A percentile compares a stretch with the other conserved stretches of the same genome.
phyloP scores from a whole-genome alignment of 2,113 vertebrate genomes.

The Burhinus oedicnemus region DNA sequence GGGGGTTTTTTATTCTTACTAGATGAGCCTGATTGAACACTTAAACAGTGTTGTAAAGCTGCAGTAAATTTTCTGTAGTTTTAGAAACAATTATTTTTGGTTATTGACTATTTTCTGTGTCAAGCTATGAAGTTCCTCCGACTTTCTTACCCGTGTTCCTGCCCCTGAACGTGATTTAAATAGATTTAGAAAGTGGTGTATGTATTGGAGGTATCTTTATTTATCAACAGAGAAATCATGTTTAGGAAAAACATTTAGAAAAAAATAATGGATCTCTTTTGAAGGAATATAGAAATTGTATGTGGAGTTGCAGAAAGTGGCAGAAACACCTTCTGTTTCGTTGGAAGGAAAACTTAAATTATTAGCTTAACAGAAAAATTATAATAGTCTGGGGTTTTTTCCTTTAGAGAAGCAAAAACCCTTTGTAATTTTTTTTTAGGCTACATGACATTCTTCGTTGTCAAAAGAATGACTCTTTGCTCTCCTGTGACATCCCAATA shows the following conservation, averaged over 20 bases:
- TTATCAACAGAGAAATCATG: not conserved
- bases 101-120: not conserved
- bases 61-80: not conserved
- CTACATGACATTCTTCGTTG: not conserved
- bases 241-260: not conserved
- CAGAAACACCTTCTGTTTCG: not conserved
- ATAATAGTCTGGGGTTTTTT: not conserved
- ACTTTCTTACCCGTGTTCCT: not conserved
- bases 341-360: not conserved
- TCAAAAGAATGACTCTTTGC: constrained; percentile 5
- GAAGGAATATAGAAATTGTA: not conserved
- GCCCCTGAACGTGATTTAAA: not conserved
- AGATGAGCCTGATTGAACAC: not conserved
- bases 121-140: not conserved
- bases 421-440: constrained; percentile 36
- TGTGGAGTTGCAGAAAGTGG: not conserved
- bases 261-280: not conserved
- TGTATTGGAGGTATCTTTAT: not conserved
- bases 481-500: not conserved
- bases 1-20: not conserved
- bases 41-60: not conserved
- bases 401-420: constrained; percentile 21
- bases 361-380: not conserved
- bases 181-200: not conserved
- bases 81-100: not conserved